Evolutionary conservation across 2,888 invertebrate genomes (phyloP), one percentile per base, ranked within the genome.

Genomic region (Aspidapion aeneum): DNA sequence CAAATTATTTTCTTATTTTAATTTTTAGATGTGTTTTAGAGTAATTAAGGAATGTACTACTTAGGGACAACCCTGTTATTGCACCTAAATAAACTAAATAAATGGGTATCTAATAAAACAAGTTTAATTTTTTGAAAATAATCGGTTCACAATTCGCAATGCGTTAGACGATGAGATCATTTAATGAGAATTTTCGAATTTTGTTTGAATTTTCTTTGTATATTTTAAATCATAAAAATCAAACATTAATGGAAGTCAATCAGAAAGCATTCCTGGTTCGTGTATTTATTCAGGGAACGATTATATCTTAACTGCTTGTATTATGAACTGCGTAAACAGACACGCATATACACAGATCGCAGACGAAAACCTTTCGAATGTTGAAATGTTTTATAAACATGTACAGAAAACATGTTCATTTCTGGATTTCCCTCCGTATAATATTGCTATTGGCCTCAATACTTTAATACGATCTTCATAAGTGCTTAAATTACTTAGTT

Each of bases 341-440:
- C 74, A 73, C 69, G 69, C 67, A 70, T 66, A 76, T 75, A 76
- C 76, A 77, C 76, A 75, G 77, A 76, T 75, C 75, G 77, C 76
- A 75, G 76, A 76, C 77, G 75, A 65, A 74, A 74, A 71, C 73
- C 73, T 74, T 75, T 75, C 75, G 73, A 74, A 75, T 72, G 72
- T 72, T 76, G 78, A 77, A 77, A 77, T 78, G 78, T 78, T 78
- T 77, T 72, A 77, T 78, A 78, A 78, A 78, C 77, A 77, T n/a
- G n/a, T 64, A 71, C 72, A 75, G 35, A 75, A 76, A 77, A 78
- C 77, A 77, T 77, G 75, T 75, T 76, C 75, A 77, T 75, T 78
- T 77, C 78, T 78, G 77, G 77, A 75, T 76, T 73, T 3, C 35
- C 12, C 35, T n/a, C n/a, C n/a, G n/a, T n/a, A n/a, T n/a, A n/a